Percentiles rank a stretch among this genome's conserved stretches.
phyloP scores from a whole-genome alignment of 2,888 invertebrate genomes.

The Pollenia griseotomentosa region DNA sequence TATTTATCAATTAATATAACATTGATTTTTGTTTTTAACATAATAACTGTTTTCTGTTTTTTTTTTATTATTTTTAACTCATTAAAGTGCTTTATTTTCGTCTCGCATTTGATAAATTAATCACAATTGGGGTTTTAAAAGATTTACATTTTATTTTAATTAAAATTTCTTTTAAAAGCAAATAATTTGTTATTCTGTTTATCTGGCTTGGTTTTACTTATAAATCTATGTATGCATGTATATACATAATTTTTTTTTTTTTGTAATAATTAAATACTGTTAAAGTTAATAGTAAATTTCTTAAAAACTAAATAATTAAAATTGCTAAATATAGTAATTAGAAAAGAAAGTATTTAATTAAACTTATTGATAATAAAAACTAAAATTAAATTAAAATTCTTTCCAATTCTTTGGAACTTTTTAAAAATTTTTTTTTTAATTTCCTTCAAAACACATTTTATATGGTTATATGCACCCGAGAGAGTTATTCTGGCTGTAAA shows the following conservation, averaged over 20 bases:
- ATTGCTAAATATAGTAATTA: conserved; percentile 29
- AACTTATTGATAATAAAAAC: not conserved
- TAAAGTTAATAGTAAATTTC: conserved; percentile 46
- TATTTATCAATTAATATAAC: conserved; percentile 66
- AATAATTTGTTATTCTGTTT: not conserved
- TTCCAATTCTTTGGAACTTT: no score
- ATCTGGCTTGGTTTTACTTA: not conserved
- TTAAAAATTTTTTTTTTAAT: no score
- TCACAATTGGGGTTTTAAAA: conserved; percentile 63
- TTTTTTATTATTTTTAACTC: conserved; percentile 28
- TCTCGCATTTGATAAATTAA: conserved; percentile 50
- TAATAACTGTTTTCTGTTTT: conserved; percentile 54
- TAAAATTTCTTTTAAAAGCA: conserved; percentile 21
- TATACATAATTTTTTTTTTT: not conserved
- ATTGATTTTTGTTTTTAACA: conserved; percentile 54
- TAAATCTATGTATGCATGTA: not conserved
- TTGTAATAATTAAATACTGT: conserved; percentile 57
- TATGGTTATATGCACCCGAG: no score
- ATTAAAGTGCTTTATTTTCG: conserved; percentile 28
- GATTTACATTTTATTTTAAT: conserved; percentile 53
- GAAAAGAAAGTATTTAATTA: not conserved
- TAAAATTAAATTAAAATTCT: conserved; percentile 21
- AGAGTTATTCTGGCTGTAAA: no score
- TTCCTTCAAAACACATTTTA: no score
- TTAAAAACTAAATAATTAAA: conserved; percentile 55